These are phyloP conservation scores for Polydrusus cervinus DNA, from an alignment of 2,888 invertebrate species.

Conservation along the genomic window DNA sequence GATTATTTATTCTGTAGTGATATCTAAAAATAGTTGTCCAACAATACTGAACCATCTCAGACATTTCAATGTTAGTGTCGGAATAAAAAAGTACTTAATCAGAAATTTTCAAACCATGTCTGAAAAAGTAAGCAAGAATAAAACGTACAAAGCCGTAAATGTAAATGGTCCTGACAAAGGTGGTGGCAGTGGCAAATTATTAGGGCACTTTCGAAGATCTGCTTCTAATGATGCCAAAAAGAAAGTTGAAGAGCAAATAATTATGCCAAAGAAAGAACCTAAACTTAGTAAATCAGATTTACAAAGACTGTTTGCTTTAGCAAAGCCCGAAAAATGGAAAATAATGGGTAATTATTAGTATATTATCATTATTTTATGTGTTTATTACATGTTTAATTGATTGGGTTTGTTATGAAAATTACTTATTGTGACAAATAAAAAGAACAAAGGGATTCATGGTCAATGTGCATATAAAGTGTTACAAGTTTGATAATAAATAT, in stretches of 20 bases:
- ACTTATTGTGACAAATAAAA: too few relatives aligned
- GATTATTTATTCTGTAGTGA: slow-evolving; percentile 58
- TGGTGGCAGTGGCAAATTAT: slow-evolving; percentile 44
- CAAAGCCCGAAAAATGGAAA: slow-evolving; percentile 79
- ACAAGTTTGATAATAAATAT: too few relatives aligned
- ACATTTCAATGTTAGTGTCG: slow-evolving; percentile 34
- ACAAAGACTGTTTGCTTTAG: slow-evolving; percentile 75
- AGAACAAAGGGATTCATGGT: too few relatives aligned
- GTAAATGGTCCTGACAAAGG: slow-evolving; percentile 52
- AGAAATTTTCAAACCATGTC: slow-evolving; percentile 60
- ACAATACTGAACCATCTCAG: slow-evolving; percentile 47
- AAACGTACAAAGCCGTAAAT: slow-evolving; percentile 62
- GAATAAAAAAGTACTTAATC: slow-evolving; percentile 35
- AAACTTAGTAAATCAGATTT: slow-evolving; percentile 73
- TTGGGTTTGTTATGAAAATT: too few relatives aligned
- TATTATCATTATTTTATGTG: neutral
- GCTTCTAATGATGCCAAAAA: slow-evolving; percentile 48
- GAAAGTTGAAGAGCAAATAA: slow-evolving; percentile 36
- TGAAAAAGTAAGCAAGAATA: slow-evolving; percentile 62
- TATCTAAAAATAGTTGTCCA: slow-evolving; percentile 57
- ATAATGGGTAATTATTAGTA: slow-evolving; percentile 71
- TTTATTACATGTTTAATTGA: too few relatives aligned
- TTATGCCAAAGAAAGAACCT: slow-evolving; percentile 20
- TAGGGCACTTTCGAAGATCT: slow-evolving; percentile 57
- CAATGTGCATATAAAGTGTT: too few relatives aligned